Percentiles rank a stretch among this genome's conserved stretches.
phyloP scores from a whole-genome alignment of 2,113 vertebrate genomes.

The Pterocles gutturalis region DNA sequence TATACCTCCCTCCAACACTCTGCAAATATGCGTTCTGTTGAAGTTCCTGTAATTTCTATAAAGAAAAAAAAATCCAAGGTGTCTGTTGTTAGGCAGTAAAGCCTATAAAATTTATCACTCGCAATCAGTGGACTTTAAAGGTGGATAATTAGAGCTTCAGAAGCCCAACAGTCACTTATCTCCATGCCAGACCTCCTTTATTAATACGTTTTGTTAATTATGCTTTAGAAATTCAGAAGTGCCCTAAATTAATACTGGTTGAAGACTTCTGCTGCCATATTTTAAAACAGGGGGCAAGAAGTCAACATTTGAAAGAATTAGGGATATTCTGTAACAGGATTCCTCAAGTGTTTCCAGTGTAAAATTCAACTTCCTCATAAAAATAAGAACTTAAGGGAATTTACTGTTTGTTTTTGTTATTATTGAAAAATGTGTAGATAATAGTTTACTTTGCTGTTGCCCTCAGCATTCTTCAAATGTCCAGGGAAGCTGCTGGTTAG shows the following conservation, averaged over 20 bases:
- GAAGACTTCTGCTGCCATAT: not conserved
- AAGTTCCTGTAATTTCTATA: not conserved
- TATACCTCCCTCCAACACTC: not conserved
- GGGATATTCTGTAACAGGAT: not conserved
- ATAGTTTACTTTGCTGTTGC: not conserved
- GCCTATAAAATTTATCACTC: not conserved
- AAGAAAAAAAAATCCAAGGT: not conserved
- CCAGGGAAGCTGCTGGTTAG: not conserved
- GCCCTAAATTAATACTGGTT: not conserved
- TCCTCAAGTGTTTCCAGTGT: not conserved
- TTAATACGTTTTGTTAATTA: slow-evolving; percentile 4
- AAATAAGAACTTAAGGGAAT: not conserved
- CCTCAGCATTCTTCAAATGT: fast-evolving
- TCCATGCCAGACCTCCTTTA: not conserved
- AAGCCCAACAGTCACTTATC: not conserved
- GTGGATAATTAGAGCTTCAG: slow-evolving; percentile 23
- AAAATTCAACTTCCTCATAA: not conserved
- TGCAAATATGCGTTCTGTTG: not conserved
- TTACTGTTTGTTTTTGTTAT: not conserved
- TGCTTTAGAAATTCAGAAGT: not conserved
- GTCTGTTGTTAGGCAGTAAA: not conserved
- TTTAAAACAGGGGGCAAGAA: not conserved
- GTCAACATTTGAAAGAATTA: not conserved
- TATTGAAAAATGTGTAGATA: not conserved
- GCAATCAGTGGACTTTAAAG: slow-evolving; percentile 26